Base-by-base conservation (phyloP, 2,113 vertebrate species). In the Antigone vipio region DNA sequence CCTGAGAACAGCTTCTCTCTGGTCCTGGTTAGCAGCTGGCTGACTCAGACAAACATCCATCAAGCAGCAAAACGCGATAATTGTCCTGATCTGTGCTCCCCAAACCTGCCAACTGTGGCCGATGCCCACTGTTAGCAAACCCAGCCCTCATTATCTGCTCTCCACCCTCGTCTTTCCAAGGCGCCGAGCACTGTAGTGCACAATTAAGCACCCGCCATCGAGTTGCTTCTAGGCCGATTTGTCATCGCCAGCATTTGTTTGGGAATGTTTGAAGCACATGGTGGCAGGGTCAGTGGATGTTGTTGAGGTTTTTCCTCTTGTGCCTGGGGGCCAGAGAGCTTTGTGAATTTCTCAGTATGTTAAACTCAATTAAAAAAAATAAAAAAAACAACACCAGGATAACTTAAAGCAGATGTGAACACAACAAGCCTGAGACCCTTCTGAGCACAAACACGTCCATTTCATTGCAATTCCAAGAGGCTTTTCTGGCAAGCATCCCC, bases 361-460 rank as follows among this genome's bases (percentile, higher is more conserved):
- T 96, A 93, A 94, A 94, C 85, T 94, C 96, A 92, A 96, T 97
- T 96, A 77, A 93, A 97, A 86, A 92, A 92, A 84, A 77, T 83
- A 45, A 71, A 92, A 62, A 72, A 16, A 1, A 1, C 89, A 89
- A 77, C 93, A 92, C 91, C 58, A 42, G 89, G 95, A 94, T 96
- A 96, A 97, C 92, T 94, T 91, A 93, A 97, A 97, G 94, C 97
- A 97, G 96, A 97, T 97, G 97, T 97, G 95, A 95, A n/a, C 76
- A 45, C 79, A 94, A 89, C 76, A 75, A 96, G 94, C 79, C 78
- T 84, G 82, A 89, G 96, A 96, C 95, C 95, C 90, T 97, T 97
- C 73, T 53, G 83, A 97, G 96, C 95, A 95, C 95, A 96, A 97
- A 97, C 94, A 95, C 6, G 13, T 73, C 73, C 94, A 87, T 96